These are phyloP conservation scores for Gobio occitaniae DNA, from an alignment of 2,797 vertebrate genomes.

Conservation along the genomic window DNA sequence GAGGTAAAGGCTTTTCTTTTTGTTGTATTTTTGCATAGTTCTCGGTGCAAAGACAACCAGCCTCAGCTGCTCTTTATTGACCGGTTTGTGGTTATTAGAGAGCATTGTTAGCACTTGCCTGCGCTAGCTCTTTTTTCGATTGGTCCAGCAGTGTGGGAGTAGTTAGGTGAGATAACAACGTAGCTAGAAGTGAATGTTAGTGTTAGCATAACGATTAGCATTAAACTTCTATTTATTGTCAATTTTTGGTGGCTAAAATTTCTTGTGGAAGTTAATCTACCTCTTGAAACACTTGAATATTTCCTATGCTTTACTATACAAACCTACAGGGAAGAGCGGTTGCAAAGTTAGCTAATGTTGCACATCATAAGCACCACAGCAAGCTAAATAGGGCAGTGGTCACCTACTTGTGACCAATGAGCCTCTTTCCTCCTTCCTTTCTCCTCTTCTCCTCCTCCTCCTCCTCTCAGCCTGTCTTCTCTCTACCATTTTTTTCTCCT, in stretches of 20 bases:
- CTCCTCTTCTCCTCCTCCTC: conserved; percentile 38
- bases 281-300: not conserved
- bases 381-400: conserved; percentile 28
- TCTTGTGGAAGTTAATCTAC: not conserved
- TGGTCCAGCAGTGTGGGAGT: conserved; percentile 1
- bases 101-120: conserved; percentile 7
- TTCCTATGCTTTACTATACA: not conserved
- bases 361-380: conserved; percentile 66
- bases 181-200: conserved; percentile 1
- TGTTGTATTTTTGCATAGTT: conserved; percentile 80
- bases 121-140: conserved; percentile 9
- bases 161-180: not conserved
- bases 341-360: conserved; percentile 11
- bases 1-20: conserved; percentile 72
- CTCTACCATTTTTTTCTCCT: conserved; percentile 76
- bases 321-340: conserved; percentile 7
- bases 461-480: conserved; percentile 63
- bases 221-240: not conserved
- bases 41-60: conserved; percentile 83
- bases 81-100: conserved; percentile 23
- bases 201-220: not conserved
- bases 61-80: conserved; percentile 58
- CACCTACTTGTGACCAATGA: conserved; percentile 60
- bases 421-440: conserved; percentile 73
- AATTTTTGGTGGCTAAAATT: not conserved